Evolutionary conservation across 1,140 invertebrate genomes (phyloP), one percentile per base, ranked within the genome.

Genomic region (Asbolus verrucosus): DNA sequence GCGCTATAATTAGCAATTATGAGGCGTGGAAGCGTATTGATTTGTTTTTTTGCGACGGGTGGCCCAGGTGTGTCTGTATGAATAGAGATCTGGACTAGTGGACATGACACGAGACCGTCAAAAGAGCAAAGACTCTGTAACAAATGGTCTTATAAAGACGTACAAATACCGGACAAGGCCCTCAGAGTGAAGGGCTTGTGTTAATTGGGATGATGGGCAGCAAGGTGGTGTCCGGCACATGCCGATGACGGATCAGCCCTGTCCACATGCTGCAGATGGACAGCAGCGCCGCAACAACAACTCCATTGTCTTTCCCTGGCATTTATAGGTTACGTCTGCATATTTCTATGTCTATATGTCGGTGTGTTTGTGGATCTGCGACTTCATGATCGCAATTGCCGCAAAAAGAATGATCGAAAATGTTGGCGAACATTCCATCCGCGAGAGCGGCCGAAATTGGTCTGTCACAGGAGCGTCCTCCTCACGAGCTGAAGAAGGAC

Each of bases 171-270:
- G n/a, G n/a, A 24, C 19, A 24, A 54, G 14, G 46, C 19, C 46
- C 46, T 21, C 46, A 14, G 9, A 21, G n/a, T 54, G 46, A 54
- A 54, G 46, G 46, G 46, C 46, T 54, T 54, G 46, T 54, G 46
- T 54, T 54, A 54, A 54, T 54, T 54, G 46, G 46, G 46, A 21
- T 21, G 46, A 54, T 36, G 33, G n/a, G 5, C 46, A n/a, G 46
- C 46, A 54, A 54, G 46, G 46, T 54, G 46, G 46, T 54, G 46
- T 54, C 46, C 46, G 46, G 46, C 46, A 54, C 21, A 27, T 54
- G 46, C 46, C 46, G 46, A 54, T 54, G 46, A 54, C 46, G 46
- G 46, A 54, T 54, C 27, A 54, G 46, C 46, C 46, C 46, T 54
- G 46, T 54, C 46, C 46, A 11, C n/a, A n/a, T n/a, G 21, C 46